Evolutionary conservation across 1,140 invertebrate species (phyloP), one percentile per base, ranked within the genome.

Genomic region (Amyelois transitella): DNA sequence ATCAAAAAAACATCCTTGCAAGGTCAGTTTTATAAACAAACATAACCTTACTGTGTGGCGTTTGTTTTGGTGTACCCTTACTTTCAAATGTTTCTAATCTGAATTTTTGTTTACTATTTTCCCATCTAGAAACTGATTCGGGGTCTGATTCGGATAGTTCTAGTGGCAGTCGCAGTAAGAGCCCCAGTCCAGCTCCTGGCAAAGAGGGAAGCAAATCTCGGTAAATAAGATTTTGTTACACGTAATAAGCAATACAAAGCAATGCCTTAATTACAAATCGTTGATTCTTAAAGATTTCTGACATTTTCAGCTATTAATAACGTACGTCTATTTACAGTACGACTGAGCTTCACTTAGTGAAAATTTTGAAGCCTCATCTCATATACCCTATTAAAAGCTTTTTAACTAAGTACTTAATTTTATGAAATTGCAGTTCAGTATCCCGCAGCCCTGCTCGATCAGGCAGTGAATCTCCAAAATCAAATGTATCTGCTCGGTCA

Each of bases 101-200:
- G 7, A 3, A n/a, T 43, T 4, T 20, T 43, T 52, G 43, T 19
- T 51, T 12, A 14, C n/a, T 43, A 43, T 21, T 22, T 62, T 53
- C 19, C 58, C 52, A 69, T 72, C 24, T 55, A 87, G 81, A 78
- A 24, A 82, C 79, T 51, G 83, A 86, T 64, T 84, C 86, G 1
- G 86, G 84, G 1, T 89, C 86, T 5, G 90, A 90, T 57, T 90
- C 90, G 8, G 89, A 88, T 8, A 90, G 89, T 55, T 90, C 89
- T 6, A 90, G 89, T 69, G 76, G 62, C 22, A 90, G 89, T 57
- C 78, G 75, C 18, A 90, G 89, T 56, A 88, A 89, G 14, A 90
- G 89, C 52, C 80, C 73, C 10, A 90, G 89, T 28, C 89, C 90
- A 10, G 77, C 80, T 57, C 69, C 65, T 18, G 77, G 74, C 10